Evolutionary conservation across 1,140 invertebrate genomes (phyloP).

Genomic region (Pantala flavescens): DNA sequence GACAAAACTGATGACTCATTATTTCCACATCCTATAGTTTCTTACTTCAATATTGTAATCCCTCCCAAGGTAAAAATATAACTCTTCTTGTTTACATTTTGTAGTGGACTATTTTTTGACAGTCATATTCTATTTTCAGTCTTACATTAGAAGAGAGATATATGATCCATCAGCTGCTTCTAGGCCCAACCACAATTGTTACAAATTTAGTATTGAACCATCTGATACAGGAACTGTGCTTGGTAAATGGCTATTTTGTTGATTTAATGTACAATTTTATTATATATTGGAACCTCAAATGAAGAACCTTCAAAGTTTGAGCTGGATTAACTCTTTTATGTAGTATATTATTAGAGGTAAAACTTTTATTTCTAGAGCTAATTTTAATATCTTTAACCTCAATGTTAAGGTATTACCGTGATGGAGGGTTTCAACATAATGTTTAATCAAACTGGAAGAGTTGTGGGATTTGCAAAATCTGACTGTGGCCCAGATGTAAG

Average conservation of each 20-base stretch:
- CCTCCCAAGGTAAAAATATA: neutral
- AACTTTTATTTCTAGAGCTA: too few species aligned
- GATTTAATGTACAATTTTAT: too few species aligned
- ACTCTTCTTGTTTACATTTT: too few species aligned
- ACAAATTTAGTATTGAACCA: neutral
- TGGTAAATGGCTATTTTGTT: too few species aligned
- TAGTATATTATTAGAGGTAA: too few species aligned
- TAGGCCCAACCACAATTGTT: neutral
- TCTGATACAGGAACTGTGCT: neutral
- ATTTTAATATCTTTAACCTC: neutral
- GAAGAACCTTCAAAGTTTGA: too few species aligned
- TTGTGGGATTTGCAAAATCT: neutral
- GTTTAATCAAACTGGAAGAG: slow-evolving; percentile 1
- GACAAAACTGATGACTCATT: neutral
- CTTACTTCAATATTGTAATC: neutral
- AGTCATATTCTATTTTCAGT: neutral
- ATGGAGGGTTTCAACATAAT: slow-evolving; percentile 2
- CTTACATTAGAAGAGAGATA: neutral
- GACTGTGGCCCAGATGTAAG: neutral
- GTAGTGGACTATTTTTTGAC: too few species aligned
- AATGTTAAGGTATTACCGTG: neutral
- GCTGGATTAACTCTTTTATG: too few species aligned
- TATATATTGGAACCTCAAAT: too few species aligned
- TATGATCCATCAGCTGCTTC: neutral
- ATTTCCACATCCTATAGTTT: neutral